Conservation (phyloP, 2,888 invertebrate species). For the Abrostola triplasia region DNA sequence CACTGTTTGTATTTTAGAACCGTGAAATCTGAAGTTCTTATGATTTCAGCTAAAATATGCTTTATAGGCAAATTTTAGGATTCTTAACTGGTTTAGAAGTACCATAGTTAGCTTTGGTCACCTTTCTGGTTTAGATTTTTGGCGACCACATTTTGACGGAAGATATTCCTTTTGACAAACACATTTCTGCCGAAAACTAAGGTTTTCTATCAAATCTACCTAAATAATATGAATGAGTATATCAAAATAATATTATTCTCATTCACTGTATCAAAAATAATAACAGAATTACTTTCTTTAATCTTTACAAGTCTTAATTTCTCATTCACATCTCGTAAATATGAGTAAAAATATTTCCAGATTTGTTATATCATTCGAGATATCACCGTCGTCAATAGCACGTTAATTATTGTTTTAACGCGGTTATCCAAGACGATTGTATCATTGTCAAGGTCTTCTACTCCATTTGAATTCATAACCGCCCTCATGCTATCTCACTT, state of each 20-base stretch:
- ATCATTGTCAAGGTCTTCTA: constrained; percentile 83
- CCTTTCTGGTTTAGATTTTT: too few species aligned
- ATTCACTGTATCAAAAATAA: constrained; percentile 2
- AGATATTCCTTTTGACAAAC: too few species aligned
- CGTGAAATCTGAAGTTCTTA: constrained; percentile 17
- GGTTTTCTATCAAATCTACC: too few species aligned
- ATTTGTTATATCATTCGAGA: constrained; percentile 3
- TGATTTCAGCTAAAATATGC: too few species aligned
- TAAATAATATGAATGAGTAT: too few species aligned
- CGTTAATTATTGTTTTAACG: constrained; percentile 68
- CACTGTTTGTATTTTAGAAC: constrained; percentile 14
- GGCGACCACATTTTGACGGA: too few species aligned
- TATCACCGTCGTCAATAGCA: constrained; percentile 14
- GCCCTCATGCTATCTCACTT: constrained; percentile 77
- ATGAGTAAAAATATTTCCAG: background rate
- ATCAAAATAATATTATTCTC: background rate
- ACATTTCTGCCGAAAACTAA: too few species aligned
- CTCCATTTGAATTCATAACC: constrained; percentile 82
- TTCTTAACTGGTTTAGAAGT: too few species aligned
- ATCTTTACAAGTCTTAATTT: constrained; percentile 1
- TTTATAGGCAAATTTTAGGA: too few species aligned
- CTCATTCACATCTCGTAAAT: background rate
- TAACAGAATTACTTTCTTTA: background rate
- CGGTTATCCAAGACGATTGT: constrained; percentile 74
- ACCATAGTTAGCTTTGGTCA: too few species aligned